Conservation (phyloP, 1,140 invertebrate genomes). For the Melipona quadrifasciata region DNA sequence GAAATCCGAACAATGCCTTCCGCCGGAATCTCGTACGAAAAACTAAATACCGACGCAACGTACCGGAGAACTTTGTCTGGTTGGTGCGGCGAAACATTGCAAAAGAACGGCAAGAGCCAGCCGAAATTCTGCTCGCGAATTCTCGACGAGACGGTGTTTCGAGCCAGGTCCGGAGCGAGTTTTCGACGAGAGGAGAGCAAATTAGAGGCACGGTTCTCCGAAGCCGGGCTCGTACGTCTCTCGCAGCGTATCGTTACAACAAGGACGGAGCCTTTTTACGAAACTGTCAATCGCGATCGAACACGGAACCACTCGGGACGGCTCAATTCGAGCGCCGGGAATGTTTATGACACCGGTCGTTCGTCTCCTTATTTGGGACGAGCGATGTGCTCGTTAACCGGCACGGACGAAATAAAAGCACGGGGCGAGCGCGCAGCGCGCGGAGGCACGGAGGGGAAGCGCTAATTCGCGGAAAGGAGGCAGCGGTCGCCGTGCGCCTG, state of each 20-base stretch:
- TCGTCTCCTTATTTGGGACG: conserved; percentile 54
- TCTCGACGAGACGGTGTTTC: neutral
- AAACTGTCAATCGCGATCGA: conserved; percentile 58
- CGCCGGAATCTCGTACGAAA: neutral
- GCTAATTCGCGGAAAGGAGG: conserved; percentile 49
- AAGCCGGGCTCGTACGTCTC: conserved; percentile 29
- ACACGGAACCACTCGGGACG: conserved; percentile 44
- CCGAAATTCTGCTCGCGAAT: neutral
- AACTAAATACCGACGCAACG: neutral
- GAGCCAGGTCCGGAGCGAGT: neutral
- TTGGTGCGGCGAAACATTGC: too few relatives aligned
- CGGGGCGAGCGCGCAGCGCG: neutral
- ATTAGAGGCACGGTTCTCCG: conserved; percentile 30
- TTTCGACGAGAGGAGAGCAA: conserved; percentile 37
- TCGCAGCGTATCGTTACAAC: conserved; percentile 19
- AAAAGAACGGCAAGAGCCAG: neutral
- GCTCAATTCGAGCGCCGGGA: conserved; percentile 56
- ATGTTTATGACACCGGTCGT: conserved; percentile 55
- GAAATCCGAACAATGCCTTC: neutral
- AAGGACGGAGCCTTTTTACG: conserved; percentile 41
- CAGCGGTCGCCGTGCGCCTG: too few relatives aligned
- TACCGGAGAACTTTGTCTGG: neutral
- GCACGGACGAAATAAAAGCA: conserved; percentile 50
- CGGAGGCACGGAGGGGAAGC: conserved; percentile 11
- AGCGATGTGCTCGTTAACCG: conserved; percentile 49